A percentile compares a stretch with the other conserved stretches of the same genome.
Evolutionary conservation across 2,888 invertebrate species (phyloP).

Genomic region (Temnothorax ravouxi): DNA sequence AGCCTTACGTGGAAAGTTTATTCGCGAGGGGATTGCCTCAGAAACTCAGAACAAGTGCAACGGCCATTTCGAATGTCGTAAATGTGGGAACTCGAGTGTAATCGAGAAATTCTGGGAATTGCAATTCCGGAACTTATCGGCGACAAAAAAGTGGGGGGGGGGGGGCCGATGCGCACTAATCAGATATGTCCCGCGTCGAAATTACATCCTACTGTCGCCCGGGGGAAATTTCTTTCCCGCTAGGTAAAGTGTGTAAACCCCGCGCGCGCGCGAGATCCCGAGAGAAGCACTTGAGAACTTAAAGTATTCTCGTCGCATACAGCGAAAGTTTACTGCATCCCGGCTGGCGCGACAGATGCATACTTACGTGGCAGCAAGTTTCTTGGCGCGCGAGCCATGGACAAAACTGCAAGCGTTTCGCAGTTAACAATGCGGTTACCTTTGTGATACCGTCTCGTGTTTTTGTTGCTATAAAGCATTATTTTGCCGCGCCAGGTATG

Average conservation of each 20-base stretch:
- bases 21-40: background rate
- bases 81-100: slow-evolving; percentile 43
- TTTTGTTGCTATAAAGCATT: slow-evolving; percentile 48
- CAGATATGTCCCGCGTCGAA: slow-evolving; percentile 34
- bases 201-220: slow-evolving; percentile 35
- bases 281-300: slow-evolving; percentile 41
- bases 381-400: slow-evolving; percentile 27
- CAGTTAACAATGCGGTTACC: slow-evolving; percentile 52
- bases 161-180: slow-evolving; percentile 26
- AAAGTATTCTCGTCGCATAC: slow-evolving; percentile 36
- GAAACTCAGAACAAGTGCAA: slow-evolving; percentile 27
- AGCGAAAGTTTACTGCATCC: slow-evolving; percentile 47
- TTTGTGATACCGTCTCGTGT: slow-evolving; percentile 2
- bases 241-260: slow-evolving; percentile 29
- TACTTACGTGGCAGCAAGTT: slow-evolving; percentile 33
- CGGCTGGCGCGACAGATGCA: slow-evolving; percentile 44
- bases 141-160: slow-evolving; percentile 11
- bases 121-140: slow-evolving; percentile 27
- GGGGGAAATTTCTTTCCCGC: slow-evolving; percentile 46
- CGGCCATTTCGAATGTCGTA: slow-evolving; percentile 35
- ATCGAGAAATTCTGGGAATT: slow-evolving; percentile 46
- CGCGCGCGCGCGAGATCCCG: background rate
- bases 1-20: slow-evolving; percentile 2
- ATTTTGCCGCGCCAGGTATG: slow-evolving; percentile 18
- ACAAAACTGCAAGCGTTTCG: slow-evolving; percentile 47